Percentiles rank a stretch among this genome's conserved stretches.
phyloP scores from a whole-genome alignment of 1,140 invertebrate species.

The Hesperophylax magnus region DNA sequence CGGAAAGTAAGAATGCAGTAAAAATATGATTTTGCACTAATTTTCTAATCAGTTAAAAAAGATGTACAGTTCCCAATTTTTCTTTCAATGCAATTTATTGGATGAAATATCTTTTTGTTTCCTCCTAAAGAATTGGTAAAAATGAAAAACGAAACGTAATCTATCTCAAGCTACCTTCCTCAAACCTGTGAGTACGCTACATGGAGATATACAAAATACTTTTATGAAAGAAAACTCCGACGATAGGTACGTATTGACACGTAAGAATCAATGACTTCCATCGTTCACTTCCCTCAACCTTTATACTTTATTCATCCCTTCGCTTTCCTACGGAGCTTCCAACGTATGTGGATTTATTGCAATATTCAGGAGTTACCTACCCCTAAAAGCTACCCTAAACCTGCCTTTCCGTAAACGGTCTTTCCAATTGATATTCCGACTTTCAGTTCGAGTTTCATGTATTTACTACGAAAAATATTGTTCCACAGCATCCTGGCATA shows the following conservation, averaged over 20 bases:
- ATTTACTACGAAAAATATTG: conserved; percentile 10
- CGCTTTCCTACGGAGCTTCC: neutral
- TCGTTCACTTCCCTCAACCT: neutral
- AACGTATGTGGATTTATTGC: conserved; percentile 16
- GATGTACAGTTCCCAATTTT: too few species aligned
- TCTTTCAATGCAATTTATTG: too few species aligned
- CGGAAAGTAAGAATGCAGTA: too few species aligned
- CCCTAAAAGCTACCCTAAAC: neutral
- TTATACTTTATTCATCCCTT: conserved; percentile 23
- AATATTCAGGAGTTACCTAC: conserved; percentile 12
- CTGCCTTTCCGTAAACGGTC: conserved; percentile 18
- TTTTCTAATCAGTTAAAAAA: too few species aligned
- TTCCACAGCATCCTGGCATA: neutral
- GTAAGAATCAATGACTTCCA: conserved; percentile 23
- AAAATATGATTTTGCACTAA: too few species aligned
- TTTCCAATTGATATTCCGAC: conserved; percentile 29
- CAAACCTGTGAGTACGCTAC: too few species aligned
- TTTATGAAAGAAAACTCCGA: too few species aligned
- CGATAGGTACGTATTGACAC: neutral
- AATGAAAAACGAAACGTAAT: too few species aligned
- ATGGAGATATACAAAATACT: too few species aligned
- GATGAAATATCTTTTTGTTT: too few species aligned
- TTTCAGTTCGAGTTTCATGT: neutral
- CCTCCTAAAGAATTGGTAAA: too few species aligned
- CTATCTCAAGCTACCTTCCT: too few species aligned